Evolutionary conservation across 2,113 vertebrate genomes (phyloP).

Genomic region (Entosphenus tridentatus): DNA sequence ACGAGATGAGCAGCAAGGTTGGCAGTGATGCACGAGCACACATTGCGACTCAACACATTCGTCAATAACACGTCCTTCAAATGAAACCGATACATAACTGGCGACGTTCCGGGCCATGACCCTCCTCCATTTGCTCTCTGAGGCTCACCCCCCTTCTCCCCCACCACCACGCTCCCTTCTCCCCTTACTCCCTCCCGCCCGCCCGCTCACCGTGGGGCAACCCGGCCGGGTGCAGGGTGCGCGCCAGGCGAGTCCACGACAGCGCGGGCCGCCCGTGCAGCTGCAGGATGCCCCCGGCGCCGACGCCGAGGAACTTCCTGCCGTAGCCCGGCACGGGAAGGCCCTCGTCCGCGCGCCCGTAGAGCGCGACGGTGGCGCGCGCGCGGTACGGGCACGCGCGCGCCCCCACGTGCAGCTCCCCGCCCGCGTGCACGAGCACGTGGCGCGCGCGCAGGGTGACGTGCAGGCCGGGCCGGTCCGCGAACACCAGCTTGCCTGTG

Average conservation of each 20-base stretch:
- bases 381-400: constrained; percentile 12
- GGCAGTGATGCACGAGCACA: too few species aligned
- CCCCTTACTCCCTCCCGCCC: too few species aligned
- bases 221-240: constrained; percentile 14
- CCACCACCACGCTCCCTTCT: too few species aligned
- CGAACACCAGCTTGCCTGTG: constrained; percentile 14
- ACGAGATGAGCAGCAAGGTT: too few species aligned
- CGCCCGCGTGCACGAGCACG: constrained; percentile 15
- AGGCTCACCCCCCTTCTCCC: too few species aligned
- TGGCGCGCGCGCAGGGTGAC: constrained; percentile 12
- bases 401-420: constrained; percentile 13
- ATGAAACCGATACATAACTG: too few species aligned
- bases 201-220: constrained; percentile 10
- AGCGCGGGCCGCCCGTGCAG: constrained; percentile 12
- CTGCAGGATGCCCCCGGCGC: constrained; percentile 13
- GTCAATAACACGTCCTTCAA: too few species aligned
- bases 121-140: too few species aligned
- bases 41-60: too few species aligned
- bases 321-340: constrained; percentile 10
- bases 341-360: constrained; percentile 12
- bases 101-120: too few species aligned
- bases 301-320: constrained; percentile 17
- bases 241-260: constrained; percentile 14
- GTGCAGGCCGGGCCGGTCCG: constrained; percentile 11
- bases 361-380: constrained; percentile 9